A percentile compares a stretch with the other conserved stretches of the same genome.
phyloP scores from a whole-genome alignment of 2,797 vertebrate species.

The Setipinna tenuifilis region DNA sequence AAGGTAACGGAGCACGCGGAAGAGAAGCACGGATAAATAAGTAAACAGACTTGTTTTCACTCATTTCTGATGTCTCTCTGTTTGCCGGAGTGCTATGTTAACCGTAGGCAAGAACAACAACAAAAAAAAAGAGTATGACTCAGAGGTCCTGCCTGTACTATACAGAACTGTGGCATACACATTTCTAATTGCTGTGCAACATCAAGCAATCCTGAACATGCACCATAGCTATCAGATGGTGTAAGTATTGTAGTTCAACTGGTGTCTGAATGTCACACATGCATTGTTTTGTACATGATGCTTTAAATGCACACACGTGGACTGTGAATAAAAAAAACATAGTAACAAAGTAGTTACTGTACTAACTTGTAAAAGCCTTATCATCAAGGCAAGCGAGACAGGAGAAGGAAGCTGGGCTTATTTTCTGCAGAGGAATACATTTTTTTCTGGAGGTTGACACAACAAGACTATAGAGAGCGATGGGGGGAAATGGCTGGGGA shows the following conservation, averaged over 20 bases:
- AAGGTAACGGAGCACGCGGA: conserved; percentile 66
- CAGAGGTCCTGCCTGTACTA: conserved; percentile 32
- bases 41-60: conserved; percentile 75
- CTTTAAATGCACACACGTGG: background rate
- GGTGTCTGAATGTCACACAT: background rate
- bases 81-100: conserved; percentile 45
- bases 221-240: background rate
- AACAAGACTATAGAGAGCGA: background rate
- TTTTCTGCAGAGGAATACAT: background rate
- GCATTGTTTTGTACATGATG: background rate
- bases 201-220: conserved; percentile 1
- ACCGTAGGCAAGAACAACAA: conserved; percentile 21
- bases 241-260: background rate
- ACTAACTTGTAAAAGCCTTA: background rate
- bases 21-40: conserved; percentile 71
- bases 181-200: background rate
- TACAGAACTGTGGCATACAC: background rate
- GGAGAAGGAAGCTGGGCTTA: conserved; percentile 20
- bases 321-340: background rate
- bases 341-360: background rate
- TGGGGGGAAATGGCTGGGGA: background rate
- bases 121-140: conserved; percentile 50
- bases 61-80: conserved; percentile 62
- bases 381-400: conserved; percentile 15
- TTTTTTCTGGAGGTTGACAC: background rate